A percentile compares a stretch with the other conserved stretches of the same genome.
Evolutionary conservation across 2,113 vertebrate genomes (phyloP).

Genomic region (Asarcornis scutulata): DNA sequence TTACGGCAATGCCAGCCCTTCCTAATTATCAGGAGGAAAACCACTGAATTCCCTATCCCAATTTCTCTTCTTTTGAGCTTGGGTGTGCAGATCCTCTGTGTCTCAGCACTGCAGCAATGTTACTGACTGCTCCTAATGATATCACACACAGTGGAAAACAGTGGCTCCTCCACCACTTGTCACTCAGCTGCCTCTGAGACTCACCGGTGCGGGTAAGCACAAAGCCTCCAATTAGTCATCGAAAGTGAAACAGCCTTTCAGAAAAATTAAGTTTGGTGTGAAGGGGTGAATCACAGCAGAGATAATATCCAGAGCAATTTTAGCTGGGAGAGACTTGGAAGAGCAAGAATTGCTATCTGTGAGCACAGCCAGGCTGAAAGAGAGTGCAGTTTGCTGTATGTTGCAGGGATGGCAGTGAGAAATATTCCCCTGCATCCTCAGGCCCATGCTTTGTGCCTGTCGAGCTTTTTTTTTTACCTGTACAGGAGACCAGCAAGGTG

Average conservation of each 20-base stretch:
- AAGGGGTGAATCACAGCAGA: slow-evolving; percentile 4
- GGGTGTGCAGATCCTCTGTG: rapidly evolving
- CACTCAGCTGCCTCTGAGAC: not conserved
- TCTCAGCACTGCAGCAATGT: not conserved
- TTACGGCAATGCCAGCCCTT: rapidly evolving
- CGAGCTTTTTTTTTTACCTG: too few species aligned
- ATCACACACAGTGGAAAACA: not conserved
- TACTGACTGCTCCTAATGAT: not conserved
- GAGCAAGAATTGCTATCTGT: not conserved
- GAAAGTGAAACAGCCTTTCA: not conserved
- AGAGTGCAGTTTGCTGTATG: rapidly evolving
- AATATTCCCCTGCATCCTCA: not conserved
- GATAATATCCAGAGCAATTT: not conserved
- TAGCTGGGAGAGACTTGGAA: not conserved
- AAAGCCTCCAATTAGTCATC: not conserved
- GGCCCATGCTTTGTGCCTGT: not conserved
- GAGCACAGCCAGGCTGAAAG: not conserved
- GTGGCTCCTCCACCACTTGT: not conserved
- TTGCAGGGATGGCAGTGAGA: not conserved
- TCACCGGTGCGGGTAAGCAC: rapidly evolving
- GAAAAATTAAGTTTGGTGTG: not conserved
- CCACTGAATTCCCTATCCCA: rapidly evolving
- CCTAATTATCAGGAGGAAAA: not conserved
- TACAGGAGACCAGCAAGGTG: too few species aligned
- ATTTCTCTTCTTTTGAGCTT: not conserved